These are phyloP conservation scores for Diprion similis DNA, from an alignment of 1,140 invertebrate genomes.

Conservation along the genomic window DNA sequence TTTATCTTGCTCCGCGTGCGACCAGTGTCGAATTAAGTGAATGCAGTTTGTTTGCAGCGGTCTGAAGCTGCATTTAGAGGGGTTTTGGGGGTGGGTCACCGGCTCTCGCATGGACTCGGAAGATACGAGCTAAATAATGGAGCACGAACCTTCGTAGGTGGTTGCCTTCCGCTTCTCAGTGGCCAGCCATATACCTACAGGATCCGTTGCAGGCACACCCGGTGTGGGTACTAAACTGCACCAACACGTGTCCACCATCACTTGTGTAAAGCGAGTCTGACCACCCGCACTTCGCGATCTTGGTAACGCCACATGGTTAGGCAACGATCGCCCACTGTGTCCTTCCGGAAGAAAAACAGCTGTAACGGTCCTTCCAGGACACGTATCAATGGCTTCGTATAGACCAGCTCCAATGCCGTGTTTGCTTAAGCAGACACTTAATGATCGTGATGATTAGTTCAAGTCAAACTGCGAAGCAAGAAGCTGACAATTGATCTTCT, in stretches of 20 bases:
- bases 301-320: too few species aligned
- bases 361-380: too few species aligned
- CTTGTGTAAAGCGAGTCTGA: background rate
- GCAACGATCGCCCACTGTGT: too few species aligned
- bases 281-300: too few species aligned
- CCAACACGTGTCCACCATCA: background rate
- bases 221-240: background rate
- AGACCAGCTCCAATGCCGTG: too few species aligned
- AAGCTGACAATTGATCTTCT: too few species aligned
- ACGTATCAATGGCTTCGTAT: too few species aligned
- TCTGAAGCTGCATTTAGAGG: constrained; percentile 5
- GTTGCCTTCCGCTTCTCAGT: background rate
- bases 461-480: too few species aligned
- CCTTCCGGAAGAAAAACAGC: too few species aligned
- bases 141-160: constrained; percentile 10
- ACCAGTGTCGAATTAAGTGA: constrained; percentile 17
- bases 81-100: background rate
- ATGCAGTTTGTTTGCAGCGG: background rate
- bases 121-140: constrained; percentile 52
- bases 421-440: too few species aligned
- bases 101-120: constrained; percentile 41
- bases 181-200: too few species aligned
- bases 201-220: background rate
- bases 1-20: background rate
- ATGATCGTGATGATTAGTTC: too few species aligned